Evolutionary conservation across 2,797 vertebrate genomes (phyloP).

Genomic region (Epinephelus coioides): DNA sequence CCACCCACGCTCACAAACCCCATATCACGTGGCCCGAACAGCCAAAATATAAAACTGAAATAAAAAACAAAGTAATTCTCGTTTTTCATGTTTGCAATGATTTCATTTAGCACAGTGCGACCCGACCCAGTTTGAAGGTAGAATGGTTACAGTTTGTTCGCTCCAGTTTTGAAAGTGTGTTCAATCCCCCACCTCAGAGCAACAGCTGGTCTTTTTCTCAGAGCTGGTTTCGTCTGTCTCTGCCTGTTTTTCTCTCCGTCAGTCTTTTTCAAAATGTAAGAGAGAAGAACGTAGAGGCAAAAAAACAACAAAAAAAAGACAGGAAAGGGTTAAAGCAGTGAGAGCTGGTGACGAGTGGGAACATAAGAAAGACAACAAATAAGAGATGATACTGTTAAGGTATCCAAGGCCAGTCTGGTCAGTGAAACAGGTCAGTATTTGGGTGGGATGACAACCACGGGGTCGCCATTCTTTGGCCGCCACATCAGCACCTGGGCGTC

Average conservation of each 20-base stretch:
- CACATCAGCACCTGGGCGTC: slow-evolving; percentile 99
- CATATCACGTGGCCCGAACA: slow-evolving; percentile 37
- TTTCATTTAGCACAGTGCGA: slow-evolving; percentile 91
- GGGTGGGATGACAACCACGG: slow-evolving; percentile 95
- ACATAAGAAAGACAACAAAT: slow-evolving; percentile 37
- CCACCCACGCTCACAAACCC: slow-evolving; percentile 55
- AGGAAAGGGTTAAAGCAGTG: slow-evolving; percentile 51
- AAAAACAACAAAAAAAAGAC: slow-evolving; percentile 33
- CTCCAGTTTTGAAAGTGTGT: slow-evolving; percentile 82
- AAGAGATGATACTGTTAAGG: slow-evolving; percentile 66
- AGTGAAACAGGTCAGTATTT: slow-evolving; percentile 86
- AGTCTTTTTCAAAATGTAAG: slow-evolving; percentile 41
- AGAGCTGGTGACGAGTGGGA: slow-evolving; percentile 64
- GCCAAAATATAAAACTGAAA: slow-evolving; percentile 62
- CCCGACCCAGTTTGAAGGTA: slow-evolving; percentile 91
- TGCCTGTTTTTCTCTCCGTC: slow-evolving; percentile 35
- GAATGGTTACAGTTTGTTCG: slow-evolving; percentile 90
- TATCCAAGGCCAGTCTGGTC: slow-evolving; percentile 78
- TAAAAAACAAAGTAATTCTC: slow-evolving; percentile 43
- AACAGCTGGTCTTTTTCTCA: slow-evolving; percentile 58
- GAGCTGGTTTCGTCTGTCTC: slow-evolving; percentile 55
- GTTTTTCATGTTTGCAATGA: slow-evolving; percentile 71
- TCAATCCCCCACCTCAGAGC: slow-evolving; percentile 50
- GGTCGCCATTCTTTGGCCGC: slow-evolving; percentile 92
- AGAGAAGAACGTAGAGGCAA: slow-evolving; percentile 51